Evolutionary conservation across 2,888 invertebrate species (phyloP).

Genomic region (Cryptus armator): DNA sequence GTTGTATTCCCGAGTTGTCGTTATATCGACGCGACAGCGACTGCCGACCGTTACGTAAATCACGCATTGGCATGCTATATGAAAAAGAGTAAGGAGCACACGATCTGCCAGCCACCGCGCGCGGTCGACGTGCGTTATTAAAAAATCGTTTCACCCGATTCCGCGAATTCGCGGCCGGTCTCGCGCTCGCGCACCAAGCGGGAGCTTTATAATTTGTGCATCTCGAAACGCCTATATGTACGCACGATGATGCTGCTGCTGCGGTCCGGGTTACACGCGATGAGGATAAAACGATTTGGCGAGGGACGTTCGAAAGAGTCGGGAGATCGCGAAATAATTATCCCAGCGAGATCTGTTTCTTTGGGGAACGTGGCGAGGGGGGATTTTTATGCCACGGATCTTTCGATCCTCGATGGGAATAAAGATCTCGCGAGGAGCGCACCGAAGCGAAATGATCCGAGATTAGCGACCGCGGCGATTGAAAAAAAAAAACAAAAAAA

Average conservation of each 20-base stretch:
- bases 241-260: constrained; percentile 2
- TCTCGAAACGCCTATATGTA: constrained; percentile 15
- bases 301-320: constrained; percentile 25
- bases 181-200: constrained; percentile 23
- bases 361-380: background rate
- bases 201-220: constrained; percentile 55
- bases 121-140: constrained; percentile 51
- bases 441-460: constrained; percentile 37
- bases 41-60: background rate
- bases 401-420: constrained; percentile 14
- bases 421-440: constrained; percentile 7
- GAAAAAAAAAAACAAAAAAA: constrained; percentile 15
- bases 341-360: constrained; percentile 44
- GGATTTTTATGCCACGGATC: constrained; percentile 2
- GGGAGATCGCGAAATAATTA: constrained; percentile 63
- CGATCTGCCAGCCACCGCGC: background rate
- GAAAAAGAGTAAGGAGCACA: background rate
- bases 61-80: background rate
- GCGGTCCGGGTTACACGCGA: constrained; percentile 56
- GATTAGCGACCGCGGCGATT: constrained; percentile 44
- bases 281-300: constrained; percentile 55
- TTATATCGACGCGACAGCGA: background rate
- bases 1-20: background rate
- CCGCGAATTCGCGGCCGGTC: constrained; percentile 59
- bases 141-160: constrained; percentile 67